Evolutionary conservation across 2,797 vertebrate genomes (phyloP).

Genomic region (Heterohyrax brucei): DNA sequence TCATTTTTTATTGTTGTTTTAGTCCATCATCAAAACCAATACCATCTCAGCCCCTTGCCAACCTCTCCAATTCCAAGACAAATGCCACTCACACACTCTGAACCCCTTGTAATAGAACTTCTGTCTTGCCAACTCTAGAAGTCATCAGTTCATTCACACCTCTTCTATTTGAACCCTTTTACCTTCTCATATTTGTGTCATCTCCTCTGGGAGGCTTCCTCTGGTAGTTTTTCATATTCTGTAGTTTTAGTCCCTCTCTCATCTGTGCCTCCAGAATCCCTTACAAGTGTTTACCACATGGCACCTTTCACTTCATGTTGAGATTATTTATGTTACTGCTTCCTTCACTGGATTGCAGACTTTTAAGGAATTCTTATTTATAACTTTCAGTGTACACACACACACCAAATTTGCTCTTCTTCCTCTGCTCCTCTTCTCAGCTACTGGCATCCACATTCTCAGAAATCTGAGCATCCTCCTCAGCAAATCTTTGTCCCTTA

Average conservation of each 20-base stretch:
- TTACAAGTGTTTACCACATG: background rate
- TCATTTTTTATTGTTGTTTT: too few relatives aligned
- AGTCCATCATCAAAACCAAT: background rate
- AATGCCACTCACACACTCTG: background rate
- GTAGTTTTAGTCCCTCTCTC: background rate
- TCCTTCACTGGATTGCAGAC: background rate
- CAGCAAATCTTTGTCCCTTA: background rate
- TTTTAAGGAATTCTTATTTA: constrained; percentile 35
- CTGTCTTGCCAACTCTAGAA: background rate
- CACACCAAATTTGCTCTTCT: background rate
- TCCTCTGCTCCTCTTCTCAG: background rate
- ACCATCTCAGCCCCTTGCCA: background rate
- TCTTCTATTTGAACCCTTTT: background rate
- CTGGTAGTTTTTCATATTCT: background rate
- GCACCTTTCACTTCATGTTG: background rate
- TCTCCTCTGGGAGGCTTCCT: background rate
- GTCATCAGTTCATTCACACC: background rate
- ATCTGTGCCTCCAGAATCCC: background rate
- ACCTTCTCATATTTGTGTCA: background rate
- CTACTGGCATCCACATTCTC: background rate
- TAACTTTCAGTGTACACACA: background rate
- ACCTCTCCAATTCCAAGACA: background rate
- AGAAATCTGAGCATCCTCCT: background rate
- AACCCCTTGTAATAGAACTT: background rate
- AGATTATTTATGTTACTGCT: background rate